Evolutionary conservation across 2,113 vertebrate genomes (phyloP).

Genomic region (Athene cunicularia): DNA sequence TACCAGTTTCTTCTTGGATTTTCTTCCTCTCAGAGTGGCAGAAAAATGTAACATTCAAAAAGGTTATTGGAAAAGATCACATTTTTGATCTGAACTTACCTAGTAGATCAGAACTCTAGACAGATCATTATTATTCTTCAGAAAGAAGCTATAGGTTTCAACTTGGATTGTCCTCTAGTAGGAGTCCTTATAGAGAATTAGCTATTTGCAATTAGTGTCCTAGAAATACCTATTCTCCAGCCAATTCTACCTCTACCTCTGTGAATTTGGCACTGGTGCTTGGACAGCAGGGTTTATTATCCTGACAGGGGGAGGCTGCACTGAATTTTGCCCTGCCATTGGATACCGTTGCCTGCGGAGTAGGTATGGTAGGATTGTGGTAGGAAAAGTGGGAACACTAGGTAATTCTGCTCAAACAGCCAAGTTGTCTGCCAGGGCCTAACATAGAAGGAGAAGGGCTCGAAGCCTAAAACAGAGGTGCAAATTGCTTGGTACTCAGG

Average conservation of each 20-base stretch:
- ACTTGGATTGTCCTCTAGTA: neutral
- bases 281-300: neutral
- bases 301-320: neutral
- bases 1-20: neutral
- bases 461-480: constrained; percentile 51
- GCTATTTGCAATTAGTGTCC: neutral
- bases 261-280: neutral
- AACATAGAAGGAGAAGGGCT: constrained; percentile 24
- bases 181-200: neutral
- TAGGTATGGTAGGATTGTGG: neutral
- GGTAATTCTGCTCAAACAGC: constrained; percentile 49
- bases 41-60: neutral
- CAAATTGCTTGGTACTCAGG: constrained; percentile 48
- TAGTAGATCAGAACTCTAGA: neutral
- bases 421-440: constrained; percentile 31
- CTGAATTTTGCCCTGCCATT: constrained; percentile 20
- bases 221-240: neutral
- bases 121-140: neutral
- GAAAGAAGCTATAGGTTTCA: neutral
- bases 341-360: neutral
- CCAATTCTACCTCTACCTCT: neutral
- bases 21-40: neutral
- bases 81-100: neutral
- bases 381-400: constrained; percentile 45
- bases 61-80: neutral